Evolutionary conservation across 1,140 invertebrate species (phyloP).

Genomic region (Uloborus diversus): DNA sequence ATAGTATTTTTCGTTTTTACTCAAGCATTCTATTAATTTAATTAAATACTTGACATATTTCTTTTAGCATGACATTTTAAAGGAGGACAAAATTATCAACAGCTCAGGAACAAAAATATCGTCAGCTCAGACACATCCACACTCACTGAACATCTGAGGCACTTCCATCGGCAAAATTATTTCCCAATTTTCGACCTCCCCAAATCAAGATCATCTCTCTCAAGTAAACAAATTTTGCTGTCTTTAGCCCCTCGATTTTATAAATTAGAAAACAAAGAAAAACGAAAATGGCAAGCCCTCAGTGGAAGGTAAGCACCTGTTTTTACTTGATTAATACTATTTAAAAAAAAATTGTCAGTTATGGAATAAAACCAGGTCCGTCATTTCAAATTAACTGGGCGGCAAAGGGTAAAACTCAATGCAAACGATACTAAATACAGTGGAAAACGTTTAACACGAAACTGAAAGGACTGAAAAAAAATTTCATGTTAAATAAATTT

Average conservation of each 20-base stretch:
- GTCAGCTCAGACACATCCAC: constrained; percentile 56
- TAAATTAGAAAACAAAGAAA: constrained; percentile 43
- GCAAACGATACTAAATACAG: too few species aligned
- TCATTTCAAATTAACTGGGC: too few species aligned
- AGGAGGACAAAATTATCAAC: constrained; percentile 45
- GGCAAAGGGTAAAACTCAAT: too few species aligned
- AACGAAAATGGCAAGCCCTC: constrained; percentile 58
- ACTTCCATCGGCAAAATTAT: constrained; percentile 53
- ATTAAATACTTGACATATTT: too few species aligned
- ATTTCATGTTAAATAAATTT: too few species aligned
- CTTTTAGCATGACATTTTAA: constrained; percentile 52
- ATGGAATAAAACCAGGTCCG: too few species aligned
- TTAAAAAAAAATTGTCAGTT: not conserved
- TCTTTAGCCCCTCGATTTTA: constrained; percentile 30
- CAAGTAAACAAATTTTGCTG: constrained; percentile 29
- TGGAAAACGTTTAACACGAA: too few species aligned
- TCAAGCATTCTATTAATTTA: too few species aligned
- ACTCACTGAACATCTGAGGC: constrained; percentile 57
- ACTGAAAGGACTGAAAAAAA: too few species aligned
- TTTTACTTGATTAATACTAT: not conserved
- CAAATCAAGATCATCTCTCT: constrained; percentile 21
- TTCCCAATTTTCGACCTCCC: constrained; percentile 28
- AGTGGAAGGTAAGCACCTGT: constrained; percentile 46
- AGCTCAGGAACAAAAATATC: constrained; percentile 52
- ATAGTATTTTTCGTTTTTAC: not conserved